phyloP scores from a whole-genome alignment of 1,140 invertebrate species.

The Papilio machaon region DNA sequence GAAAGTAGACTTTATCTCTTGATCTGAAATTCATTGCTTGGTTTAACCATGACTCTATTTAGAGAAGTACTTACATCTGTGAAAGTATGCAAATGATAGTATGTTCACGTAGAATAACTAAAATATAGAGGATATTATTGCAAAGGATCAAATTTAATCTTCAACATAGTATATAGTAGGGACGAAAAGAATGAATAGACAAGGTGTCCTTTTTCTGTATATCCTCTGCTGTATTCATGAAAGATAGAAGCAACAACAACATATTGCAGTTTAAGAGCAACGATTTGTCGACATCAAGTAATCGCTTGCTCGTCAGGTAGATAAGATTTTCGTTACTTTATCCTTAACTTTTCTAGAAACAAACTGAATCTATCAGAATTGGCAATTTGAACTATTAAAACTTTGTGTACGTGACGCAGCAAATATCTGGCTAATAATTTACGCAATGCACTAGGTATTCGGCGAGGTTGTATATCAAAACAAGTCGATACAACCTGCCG shows the following conservation, averaged over 20 bases:
- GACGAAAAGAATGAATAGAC: too few species aligned
- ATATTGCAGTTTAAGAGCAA: too few species aligned
- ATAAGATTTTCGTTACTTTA: too few species aligned
- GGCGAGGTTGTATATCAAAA: slow-evolving; percentile 33
- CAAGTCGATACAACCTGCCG: slow-evolving; percentile 35
- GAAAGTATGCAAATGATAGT: not conserved
- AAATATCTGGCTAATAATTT: not conserved
- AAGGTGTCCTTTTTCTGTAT: too few species aligned
- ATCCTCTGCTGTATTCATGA: too few species aligned
- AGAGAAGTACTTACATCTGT: not conserved
- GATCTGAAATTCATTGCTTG: not conserved
- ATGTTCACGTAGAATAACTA: too few species aligned
- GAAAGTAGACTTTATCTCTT: not conserved
- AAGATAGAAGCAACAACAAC: too few species aligned
- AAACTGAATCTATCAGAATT: not conserved
- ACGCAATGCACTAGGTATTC: slow-evolving; percentile 29
- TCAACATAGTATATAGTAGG: too few species aligned
- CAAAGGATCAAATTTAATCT: too few species aligned
- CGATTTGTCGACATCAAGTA: too few species aligned
- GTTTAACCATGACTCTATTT: not conserved
- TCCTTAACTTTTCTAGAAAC: not conserved
- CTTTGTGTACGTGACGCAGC: not conserved
- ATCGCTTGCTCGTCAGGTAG: too few species aligned
- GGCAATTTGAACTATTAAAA: not conserved
- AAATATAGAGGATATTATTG: too few species aligned